Evolutionary conservation across 2,113 vertebrate genomes (phyloP), one percentile per base, ranked within the genome.

Genomic region (Silurus asotus): DNA sequence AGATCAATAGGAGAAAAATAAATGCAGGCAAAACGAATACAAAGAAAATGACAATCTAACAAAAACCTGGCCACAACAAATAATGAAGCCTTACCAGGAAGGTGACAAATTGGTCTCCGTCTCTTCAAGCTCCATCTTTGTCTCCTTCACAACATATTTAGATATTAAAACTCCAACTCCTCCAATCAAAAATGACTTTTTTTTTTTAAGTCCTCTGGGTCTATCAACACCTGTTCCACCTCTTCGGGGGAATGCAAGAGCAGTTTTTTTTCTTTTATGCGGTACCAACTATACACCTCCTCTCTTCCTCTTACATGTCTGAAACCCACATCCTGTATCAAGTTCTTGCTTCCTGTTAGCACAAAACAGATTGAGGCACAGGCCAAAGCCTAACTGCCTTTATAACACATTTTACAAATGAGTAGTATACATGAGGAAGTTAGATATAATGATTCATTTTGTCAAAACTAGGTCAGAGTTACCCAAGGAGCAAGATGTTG

Each of bases 241-340:
- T 89, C 83, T 86, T 79, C 51, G n/a, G 83, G 75, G 91, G 91
- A 88, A 81, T 83, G 85, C 78, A 25, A 87, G 85, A 45, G 59
- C 55, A 90, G 76, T 82, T 55, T 45, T 88, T 64, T 37, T 37
- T 37, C 37, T 56, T 45, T 82, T 65, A 83, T 88, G 91, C 82
- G 85, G 91, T 83, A 92, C 92, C 90, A 91, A 90, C 85, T 84
- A 88, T 90, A 87, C 88, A 84, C 91, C 91, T 92, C 93, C 92
- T 90, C 93, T 93, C 93, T 92, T 94, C 86, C 83, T 91, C 88
- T 88, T 84, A 91, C 82, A 83, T 79, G 78, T 82, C 74, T 79
- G 70, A 81, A 93, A 90, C 93, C 95, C 89, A 95, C 95, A 95
- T 95, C 95, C 95, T 95, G 92, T 93, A 70, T 25, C 84, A 86